Conservation (phyloP, 2,888 invertebrate genomes). For the Hirtodrosophila confusa region DNA sequence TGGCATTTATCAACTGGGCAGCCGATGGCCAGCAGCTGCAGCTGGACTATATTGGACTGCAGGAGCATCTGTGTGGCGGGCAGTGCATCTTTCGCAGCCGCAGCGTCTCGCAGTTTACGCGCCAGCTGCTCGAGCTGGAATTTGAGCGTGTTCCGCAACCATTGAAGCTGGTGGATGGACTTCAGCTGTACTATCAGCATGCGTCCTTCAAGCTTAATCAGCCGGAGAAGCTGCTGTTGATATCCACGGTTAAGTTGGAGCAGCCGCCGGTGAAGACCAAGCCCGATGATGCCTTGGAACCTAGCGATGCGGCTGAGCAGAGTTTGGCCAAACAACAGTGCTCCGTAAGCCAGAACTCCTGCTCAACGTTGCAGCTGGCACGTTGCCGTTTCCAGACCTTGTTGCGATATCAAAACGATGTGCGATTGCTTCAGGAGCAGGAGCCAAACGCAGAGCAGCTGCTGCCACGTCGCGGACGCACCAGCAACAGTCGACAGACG, state of each 20-base stretch:
- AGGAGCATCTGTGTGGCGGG: slow-evolving; percentile 42
- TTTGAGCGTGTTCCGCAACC: slow-evolving; percentile 23
- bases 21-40: slow-evolving; percentile 28
- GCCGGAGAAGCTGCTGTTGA: slow-evolving; percentile 7
- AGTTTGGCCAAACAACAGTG: too few species aligned
- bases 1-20: slow-evolving; percentile 45
- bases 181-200: slow-evolving; percentile 28
- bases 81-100: slow-evolving; percentile 33
- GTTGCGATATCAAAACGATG: slow-evolving; percentile 31
- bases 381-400: slow-evolving; percentile 37
- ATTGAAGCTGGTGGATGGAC: background rate
- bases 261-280: background rate
- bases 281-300: too few species aligned
- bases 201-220: slow-evolving; percentile 12
- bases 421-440: slow-evolving; percentile 25
- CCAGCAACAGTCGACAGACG: slow-evolving; percentile 1
- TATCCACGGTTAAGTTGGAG: background rate
- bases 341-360: background rate
- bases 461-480: slow-evolving; percentile 45
- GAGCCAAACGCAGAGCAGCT: slow-evolving; percentile 15
- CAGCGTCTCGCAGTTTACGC: slow-evolving; percentile 28
- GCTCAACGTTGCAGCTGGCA: slow-evolving; percentile 31
- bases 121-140: slow-evolving; percentile 18
- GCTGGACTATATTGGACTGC: slow-evolving; percentile 49
- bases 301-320: too few species aligned